Base-by-base conservation (phyloP, 2,797 vertebrate species). In the Acanthopagrus latus region DNA sequence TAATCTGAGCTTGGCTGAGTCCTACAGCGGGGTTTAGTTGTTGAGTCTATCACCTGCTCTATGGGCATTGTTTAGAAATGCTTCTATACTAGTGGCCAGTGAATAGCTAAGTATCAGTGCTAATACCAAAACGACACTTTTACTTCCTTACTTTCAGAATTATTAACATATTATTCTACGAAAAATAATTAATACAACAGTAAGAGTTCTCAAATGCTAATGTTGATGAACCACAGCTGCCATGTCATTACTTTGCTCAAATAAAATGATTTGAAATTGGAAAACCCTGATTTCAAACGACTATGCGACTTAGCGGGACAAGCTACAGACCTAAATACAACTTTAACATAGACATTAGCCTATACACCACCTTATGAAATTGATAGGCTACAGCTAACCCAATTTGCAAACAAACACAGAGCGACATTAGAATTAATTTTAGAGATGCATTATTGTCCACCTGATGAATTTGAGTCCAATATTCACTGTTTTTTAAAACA, bases 1-100 rank as follows among this genome's bases (percentile, higher is more conserved):
- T 76, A 65, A 81, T 84, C 69, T 62, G 62, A 75, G 33, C 14
- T 57, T 27, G 60, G 33, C 58, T 55, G 60, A 78, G n/a, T n/a
- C 18, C 41, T 20, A 0, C 18, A 21, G 13, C 3, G 0, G 21
- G 7, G n/a, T 18, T 79, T 27, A 33, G 62, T 27, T 17, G 38
- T 48, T 52, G 6, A 48, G 16, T 52, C 10, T 41, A 44, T 47
- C 21, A 21, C 23, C 10, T 64, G 43, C 27, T 54, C 10, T 41
- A 13, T 68, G 16, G 23, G 29, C 23, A 20, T 20, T 14, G 5
- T 62, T 60, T 43, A 16, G 6, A 52, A 50, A 50, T 43, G 7
- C 38, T 23, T 20, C 7, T 0, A 33, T 20, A 58, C 1, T 21
- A 50, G 8, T 5, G 18, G 1, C 0, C 11, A 43, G 27, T 51